Evolutionary conservation across 2,888 invertebrate genomes (phyloP), one percentile per base, ranked within the genome.

Genomic region (Patella ulyssiponensis): DNA sequence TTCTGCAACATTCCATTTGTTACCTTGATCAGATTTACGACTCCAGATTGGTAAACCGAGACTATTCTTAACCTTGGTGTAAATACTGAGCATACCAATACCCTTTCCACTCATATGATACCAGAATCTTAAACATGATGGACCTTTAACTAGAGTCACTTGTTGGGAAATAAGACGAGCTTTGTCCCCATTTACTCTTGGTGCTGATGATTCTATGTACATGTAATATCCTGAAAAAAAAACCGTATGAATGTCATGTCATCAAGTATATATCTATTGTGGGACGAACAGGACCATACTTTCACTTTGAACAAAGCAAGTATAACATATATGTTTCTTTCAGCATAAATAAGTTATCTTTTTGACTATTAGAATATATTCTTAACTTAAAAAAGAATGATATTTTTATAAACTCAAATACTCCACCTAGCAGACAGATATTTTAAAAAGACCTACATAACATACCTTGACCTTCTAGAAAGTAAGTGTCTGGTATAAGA

Each of bases 61-160:
- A 17, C 23, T 79, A 53, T n/a, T 77, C 33, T 80, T 79, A 51
- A 79, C 77, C 56, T 79, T 79, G 52, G 84, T 71, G 75, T 87
- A 88, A 9, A 88, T 80, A 80, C 85, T 87, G 14, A 88, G 79
- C 2, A 80, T 78, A 9, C 84, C 87, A 44, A 87, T 82, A 20
- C 82, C 77, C 7, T 78, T 27, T 3, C 89, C 88, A 80, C 86
- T 86, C 88, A 88, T 88, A 78, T 88, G 86, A 77, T 85, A 86
- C 82, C 82, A 87, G 80, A 88, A 87, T 3, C 82, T 77, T n/a
- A 87, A 77, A 81, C 89, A 88, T 69, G 79, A 76, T 15, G 85
- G 74, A 5, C 81, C 81, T 1, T 80, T 76, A 20, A 78, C 51
- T 9, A 44, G 44, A 51, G 73, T 27, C 11, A 81, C 76, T 14